These are phyloP conservation scores for Lathamus discolor DNA, from an alignment of 2,113 vertebrate genomes.

Conservation along the genomic window DNA sequence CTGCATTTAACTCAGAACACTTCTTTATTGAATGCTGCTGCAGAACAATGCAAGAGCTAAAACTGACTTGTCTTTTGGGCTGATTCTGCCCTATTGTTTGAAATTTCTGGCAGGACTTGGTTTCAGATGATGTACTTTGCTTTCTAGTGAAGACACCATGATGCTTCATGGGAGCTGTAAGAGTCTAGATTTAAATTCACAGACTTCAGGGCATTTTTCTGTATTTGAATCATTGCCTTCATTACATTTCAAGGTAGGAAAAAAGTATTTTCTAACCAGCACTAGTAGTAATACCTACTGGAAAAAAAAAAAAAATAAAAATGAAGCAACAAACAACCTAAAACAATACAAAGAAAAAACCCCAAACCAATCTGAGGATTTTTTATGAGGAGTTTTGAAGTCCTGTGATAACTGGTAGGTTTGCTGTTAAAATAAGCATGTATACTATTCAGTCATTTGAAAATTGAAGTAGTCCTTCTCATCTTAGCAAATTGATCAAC, in stretches of 20 bases:
- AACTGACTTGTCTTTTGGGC: background rate
- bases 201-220: background rate
- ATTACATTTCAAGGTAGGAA: background rate
- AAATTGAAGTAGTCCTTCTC: background rate
- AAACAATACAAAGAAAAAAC: background rate
- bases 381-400: background rate
- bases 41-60: background rate
- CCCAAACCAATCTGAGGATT: background rate
- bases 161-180: background rate
- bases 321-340: background rate
- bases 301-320: background rate
- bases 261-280: background rate
- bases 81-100: background rate
- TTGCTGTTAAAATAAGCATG: background rate
- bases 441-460: background rate
- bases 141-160: background rate
- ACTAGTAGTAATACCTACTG: background rate
- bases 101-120: background rate
- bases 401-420: background rate
- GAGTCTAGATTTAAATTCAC: background rate
- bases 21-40: background rate
- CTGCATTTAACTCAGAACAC: background rate
- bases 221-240: background rate
- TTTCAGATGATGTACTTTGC: background rate
- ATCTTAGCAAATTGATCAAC: background rate